phyloP scores from a whole-genome alignment of 2,888 invertebrate species.

The Mesochorus sp. region DNA sequence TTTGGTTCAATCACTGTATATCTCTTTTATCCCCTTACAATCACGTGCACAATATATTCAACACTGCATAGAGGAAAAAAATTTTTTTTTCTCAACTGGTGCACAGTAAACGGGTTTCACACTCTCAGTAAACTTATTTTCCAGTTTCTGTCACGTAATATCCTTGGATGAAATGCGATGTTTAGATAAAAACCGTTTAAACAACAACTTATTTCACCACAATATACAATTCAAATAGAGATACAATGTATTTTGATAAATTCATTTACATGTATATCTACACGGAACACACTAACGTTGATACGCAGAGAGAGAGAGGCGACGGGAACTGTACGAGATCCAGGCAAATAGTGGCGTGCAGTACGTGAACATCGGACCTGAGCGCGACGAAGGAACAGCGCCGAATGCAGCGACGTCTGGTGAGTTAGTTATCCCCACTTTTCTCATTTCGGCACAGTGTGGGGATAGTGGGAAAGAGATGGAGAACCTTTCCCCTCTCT shows the following conservation, averaged over 20 bases:
- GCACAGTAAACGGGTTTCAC: constrained; percentile 51
- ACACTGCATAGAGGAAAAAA: constrained; percentile 26
- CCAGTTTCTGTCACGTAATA: constrained; percentile 32
- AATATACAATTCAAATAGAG: constrained; percentile 7
- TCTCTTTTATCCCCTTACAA: constrained; percentile 39
- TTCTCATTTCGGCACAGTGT: too few relatives aligned
- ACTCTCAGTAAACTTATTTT: constrained; percentile 34
- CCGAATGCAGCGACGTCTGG: constrained; percentile 70
- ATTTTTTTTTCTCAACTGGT: constrained; percentile 14
- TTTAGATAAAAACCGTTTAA: not conserved
- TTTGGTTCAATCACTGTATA: constrained; percentile 82
- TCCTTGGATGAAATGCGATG: constrained; percentile 22
- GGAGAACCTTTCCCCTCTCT: constrained; percentile 75
- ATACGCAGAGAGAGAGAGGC: constrained; percentile 47
- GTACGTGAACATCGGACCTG: constrained; percentile 61
- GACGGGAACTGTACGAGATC: constrained; percentile 73
- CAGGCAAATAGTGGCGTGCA: constrained; percentile 76
- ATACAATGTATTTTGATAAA: constrained; percentile 6
- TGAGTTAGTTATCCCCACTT: constrained; percentile 56
- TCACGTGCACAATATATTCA: constrained; percentile 37
- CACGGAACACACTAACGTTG: constrained; percentile 24
- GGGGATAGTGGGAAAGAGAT: constrained; percentile 46
- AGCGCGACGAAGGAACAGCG: constrained; percentile 66
- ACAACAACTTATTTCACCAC: constrained; percentile 12
- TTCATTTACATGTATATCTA: not conserved